A percentile compares a stretch with the other conserved stretches of the same genome.
These are phyloP conservation scores for Microcebus murinus DNA, from an alignment of 2,113 vertebrate genomes.

Conservation along the genomic window DNA sequence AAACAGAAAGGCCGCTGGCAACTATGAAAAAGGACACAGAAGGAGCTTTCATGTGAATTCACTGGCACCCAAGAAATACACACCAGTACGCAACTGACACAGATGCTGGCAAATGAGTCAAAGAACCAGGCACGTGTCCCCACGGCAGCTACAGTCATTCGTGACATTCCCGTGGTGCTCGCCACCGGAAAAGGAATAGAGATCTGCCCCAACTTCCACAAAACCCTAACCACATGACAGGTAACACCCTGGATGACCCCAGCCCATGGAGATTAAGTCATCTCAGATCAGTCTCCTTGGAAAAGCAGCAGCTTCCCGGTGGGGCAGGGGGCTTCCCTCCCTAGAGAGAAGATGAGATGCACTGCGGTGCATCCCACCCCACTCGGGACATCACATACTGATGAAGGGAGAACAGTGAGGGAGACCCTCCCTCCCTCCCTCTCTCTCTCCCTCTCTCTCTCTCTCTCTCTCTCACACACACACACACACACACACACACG, in stretches of 20 bases:
- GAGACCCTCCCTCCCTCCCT: not conserved
- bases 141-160: not conserved
- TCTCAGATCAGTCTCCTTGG: not conserved
- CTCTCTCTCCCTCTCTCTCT: too few relatives aligned
- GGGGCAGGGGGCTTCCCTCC: not conserved
- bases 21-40: not conserved
- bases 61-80: not conserved
- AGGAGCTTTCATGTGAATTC: not conserved
- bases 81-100: not conserved
- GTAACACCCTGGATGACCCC: not conserved
- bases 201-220: conserved; percentile 14
- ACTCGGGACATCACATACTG: not conserved
- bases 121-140: conserved; percentile 6
- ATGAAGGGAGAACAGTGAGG: not conserved
- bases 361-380: not conserved
- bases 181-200: not conserved
- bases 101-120: not conserved
- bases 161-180: not conserved
- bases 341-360: not conserved
- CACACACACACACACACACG: not conserved
- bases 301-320: not conserved
- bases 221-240: not conserved
- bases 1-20: not conserved
- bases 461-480: too few relatives aligned
- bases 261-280: not conserved